A percentile compares a stretch with the other conserved stretches of the same genome.
phyloP scores from a whole-genome alignment of 2,113 vertebrate genomes.

The Sinosuthora webbiana region DNA sequence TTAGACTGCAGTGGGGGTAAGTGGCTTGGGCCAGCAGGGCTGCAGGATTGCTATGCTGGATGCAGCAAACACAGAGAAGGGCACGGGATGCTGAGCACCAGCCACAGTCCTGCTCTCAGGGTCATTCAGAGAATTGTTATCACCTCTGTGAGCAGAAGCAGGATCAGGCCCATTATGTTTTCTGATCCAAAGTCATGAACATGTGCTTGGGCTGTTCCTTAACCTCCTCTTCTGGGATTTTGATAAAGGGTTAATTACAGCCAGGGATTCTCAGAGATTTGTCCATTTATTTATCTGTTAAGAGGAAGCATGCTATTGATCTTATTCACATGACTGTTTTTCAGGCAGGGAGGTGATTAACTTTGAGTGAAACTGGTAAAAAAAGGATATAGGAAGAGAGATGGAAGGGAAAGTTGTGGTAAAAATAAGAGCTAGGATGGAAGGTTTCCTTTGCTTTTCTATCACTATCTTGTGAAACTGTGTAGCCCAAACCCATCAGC shows the following conservation, averaged over 20 bases:
- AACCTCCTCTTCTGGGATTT: not conserved
- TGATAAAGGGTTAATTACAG: not conserved
- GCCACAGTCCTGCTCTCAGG: not conserved
- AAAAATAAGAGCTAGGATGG: not conserved
- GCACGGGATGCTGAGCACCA: not conserved
- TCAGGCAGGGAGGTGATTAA: not conserved
- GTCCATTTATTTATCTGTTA: not conserved
- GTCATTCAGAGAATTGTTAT: not conserved
- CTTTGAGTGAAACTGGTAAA: not conserved
- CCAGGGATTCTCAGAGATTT: not conserved
- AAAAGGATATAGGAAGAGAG: not conserved
- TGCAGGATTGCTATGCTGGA: not conserved
- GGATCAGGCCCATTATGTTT: not conserved
- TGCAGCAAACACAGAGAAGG: not conserved
- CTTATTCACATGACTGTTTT: not conserved
- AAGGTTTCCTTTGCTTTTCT: not conserved
- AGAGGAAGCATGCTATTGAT: not conserved
- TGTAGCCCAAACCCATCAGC: not conserved
- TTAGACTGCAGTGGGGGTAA: not conserved
- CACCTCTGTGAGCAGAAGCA: not conserved
- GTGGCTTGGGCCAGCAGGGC: not conserved
- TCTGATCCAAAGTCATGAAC: not conserved
- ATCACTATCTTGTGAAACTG: not conserved
- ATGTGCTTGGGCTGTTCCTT: rapidly evolving
- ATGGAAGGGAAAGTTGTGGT: not conserved